phyloP scores from a whole-genome alignment of 2,113 vertebrate genomes.

The Paradisaea rubra region DNA sequence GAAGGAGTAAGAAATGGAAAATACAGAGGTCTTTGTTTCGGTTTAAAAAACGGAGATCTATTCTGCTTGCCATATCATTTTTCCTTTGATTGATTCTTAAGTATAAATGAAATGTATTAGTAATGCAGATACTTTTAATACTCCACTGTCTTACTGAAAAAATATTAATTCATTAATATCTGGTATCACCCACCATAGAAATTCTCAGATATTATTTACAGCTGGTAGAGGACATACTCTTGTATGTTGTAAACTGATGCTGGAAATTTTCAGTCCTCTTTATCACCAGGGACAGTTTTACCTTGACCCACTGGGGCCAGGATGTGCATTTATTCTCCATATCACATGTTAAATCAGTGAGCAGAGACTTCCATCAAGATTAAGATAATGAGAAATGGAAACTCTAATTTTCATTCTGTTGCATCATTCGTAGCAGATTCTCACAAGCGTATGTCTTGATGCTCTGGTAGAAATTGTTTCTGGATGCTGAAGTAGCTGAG shows the following conservation, averaged over 20 bases:
- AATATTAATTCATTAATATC: neutral
- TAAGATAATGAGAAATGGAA: neutral
- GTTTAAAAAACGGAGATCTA: neutral
- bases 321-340: neutral
- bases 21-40: neutral
- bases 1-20: neutral
- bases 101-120: neutral
- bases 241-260: neutral
- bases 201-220: neutral
- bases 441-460: neutral
- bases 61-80: neutral
- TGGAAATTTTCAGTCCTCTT: neutral
- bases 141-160: neutral
- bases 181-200: neutral
- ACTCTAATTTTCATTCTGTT: neutral
- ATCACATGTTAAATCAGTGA: neutral
- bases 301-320: neutral
- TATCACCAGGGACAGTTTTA: neutral
- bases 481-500: neutral
- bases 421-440: neutral
- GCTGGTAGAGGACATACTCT: neutral
- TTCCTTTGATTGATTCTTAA: neutral
- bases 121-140: neutral
- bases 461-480: neutral
- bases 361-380: neutral